Base-by-base conservation (phyloP, 2,888 invertebrate genomes). In the Linnaemya tessellans region DNA sequence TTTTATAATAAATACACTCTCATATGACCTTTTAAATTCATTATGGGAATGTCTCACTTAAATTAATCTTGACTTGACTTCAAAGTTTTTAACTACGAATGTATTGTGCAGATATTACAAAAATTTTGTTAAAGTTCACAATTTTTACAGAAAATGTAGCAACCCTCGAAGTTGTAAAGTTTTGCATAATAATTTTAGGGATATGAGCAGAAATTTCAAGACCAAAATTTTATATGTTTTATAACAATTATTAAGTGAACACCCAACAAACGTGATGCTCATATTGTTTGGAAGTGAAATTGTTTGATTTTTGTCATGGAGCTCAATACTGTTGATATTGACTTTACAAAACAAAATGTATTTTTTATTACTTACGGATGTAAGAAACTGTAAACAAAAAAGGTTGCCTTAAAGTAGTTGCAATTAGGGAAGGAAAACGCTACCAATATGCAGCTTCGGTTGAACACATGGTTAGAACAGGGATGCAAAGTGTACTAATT, bases 121-220 rank as follows among this genome's bases (percentile, higher is more conserved):
- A n/a, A n/a, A n/a, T n/a, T n/a, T n/a, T n/a, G n/a, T n/a, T n/a
- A n/a, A n/a, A n/a, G n/a, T n/a, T n/a, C n/a, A n/a, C n/a, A n/a
- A n/a, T n/a, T n/a, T n/a, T n/a, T n/a, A n/a, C n/a, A n/a, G n/a
- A n/a, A n/a, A n/a, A n/a, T n/a, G n/a, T 9, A 49, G 10, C 11
- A 51, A 20, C 20, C 20, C 20, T 51, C 51, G 51, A 41, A 75
- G 25, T 38, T 22, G 13, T 22, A 38, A 49, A 3, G 46, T 38
- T 77, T 77, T 78, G 51, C 78, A 62, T 78, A 60, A 78, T 41
- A 46, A 38, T 49, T 49, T 80, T 71, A 30, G 3, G 43, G 38
- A 38, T 10, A 51, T 30, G 51, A n/a, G 65, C 9, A 43, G 43
- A 30, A 25, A 60, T 78, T 68, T 77, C 35, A 77, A 68, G 49